phyloP scores from a whole-genome alignment of 2,797 vertebrate genomes.

The Sebastes umbrosus region DNA sequence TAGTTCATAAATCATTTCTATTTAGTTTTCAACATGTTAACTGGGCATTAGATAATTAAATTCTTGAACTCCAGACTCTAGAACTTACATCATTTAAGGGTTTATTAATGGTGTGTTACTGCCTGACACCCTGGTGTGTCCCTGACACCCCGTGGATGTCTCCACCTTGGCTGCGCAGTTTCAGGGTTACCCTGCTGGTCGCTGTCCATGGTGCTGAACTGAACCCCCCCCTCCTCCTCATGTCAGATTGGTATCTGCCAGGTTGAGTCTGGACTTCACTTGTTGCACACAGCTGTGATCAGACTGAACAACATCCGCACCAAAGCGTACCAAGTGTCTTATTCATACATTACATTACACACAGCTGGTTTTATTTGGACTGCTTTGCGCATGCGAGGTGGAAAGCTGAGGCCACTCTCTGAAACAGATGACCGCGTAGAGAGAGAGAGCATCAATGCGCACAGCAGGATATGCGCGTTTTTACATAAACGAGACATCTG shows the following conservation, averaged over 20 bases:
- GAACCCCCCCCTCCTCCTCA: slow-evolving; percentile 8
- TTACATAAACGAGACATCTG: not conserved
- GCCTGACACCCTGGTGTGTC: not conserved
- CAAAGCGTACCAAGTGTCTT: not conserved
- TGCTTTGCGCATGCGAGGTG: slow-evolving; percentile 70
- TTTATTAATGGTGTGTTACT: not conserved
- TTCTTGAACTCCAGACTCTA: not conserved
- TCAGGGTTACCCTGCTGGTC: not conserved
- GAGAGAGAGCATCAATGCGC: slow-evolving; percentile 17
- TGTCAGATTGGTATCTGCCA: not conserved
- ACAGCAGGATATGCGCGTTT: slow-evolving; percentile 10
- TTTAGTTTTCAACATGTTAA: not conserved
- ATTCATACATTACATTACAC: not conserved
- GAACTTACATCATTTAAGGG: not conserved
- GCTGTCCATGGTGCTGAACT: slow-evolving; percentile 72
- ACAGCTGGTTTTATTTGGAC: slow-evolving; percentile 17
- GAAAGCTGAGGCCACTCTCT: slow-evolving; percentile 40
- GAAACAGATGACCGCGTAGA: slow-evolving; percentile 40
- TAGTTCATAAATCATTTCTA: too few species aligned
- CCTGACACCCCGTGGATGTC: not conserved
- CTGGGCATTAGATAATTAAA: not conserved
- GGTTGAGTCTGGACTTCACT: slow-evolving; percentile 29
- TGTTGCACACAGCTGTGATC: slow-evolving; percentile 31
- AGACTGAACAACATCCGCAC: not conserved
- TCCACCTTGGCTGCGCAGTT: not conserved